These are phyloP conservation scores for Callinectes sapidus DNA, from an alignment of 2,888 invertebrate genomes.

Conservation along the genomic window DNA sequence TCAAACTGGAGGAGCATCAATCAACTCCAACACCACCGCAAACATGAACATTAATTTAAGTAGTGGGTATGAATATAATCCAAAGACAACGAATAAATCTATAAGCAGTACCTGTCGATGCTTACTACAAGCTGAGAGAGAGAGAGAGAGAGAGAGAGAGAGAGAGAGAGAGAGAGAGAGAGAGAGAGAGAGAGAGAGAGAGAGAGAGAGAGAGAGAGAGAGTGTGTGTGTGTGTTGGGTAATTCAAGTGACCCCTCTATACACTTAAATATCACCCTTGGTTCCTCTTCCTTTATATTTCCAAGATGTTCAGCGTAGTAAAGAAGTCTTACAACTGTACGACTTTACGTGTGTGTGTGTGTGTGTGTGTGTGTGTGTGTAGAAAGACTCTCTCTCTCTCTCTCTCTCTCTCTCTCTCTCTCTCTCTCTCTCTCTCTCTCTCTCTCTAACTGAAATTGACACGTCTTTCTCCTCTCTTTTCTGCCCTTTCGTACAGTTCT, in stretches of 20 bases:
- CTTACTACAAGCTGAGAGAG: neutral
- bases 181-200: conserved; percentile 39
- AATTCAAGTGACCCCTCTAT: neutral
- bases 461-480: neutral
- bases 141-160: conserved; percentile 42
- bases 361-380: neutral
- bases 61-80: neutral
- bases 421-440: conserved; percentile 1
- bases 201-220: too few species aligned
- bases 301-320: neutral
- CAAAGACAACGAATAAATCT: neutral
- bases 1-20: too few species aligned
- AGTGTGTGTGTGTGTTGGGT: neutral
- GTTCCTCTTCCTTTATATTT: neutral
- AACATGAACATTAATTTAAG: neutral
- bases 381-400: neutral
- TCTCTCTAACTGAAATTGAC: neutral
- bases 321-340: neutral
- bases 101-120: neutral
- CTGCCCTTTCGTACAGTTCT: neutral
- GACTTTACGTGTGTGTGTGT: neutral
- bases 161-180: conserved; percentile 44
- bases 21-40: too few species aligned
- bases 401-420: conserved; percentile 1
- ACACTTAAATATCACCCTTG: neutral